Evolutionary conservation across 2,113 vertebrate genomes (phyloP), one percentile per base, ranked within the genome.

Genomic region (Pao palembangensis): DNA sequence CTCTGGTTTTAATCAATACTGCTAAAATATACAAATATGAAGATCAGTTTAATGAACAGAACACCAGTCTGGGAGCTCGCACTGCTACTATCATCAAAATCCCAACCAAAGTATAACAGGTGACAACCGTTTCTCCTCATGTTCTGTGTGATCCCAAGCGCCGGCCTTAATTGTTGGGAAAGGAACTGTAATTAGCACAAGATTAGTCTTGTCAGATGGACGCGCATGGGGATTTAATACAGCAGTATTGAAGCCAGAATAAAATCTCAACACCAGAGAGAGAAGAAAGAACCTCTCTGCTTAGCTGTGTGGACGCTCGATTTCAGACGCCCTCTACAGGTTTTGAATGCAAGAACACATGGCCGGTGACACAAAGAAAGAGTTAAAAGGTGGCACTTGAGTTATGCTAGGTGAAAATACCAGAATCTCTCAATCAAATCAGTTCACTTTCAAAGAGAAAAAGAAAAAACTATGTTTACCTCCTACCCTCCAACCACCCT

Each of bases 171-270:
- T 82, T 81, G 58, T 58, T 67, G 73, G 72, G 79, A 69, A 78
- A 75, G 73, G 75, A 55, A 57, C 62, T 70, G 75, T 79, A 83
- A 87, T 89, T 88, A 87, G 77, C 71, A 66, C 44, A 10, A 83
- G 79, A 88, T 88, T 78, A 84, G 76, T 82, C 75, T 76, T 84
- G 84, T 87, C 86, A 87, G 76, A 81, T 78, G 77, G 73, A 80
- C 71, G 57, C 67, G 75, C 75, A 73, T 46, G 64, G 74, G 64
- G 74, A 78, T 67, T 84, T 68, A 79, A 70, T n/a, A 41, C 69
- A 16, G 58, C 50, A 44, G 75, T 48, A 20, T 59, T 80, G 75
- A 80, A 83, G 61, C 74, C 81, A 69, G 55, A 82, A 68, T 78
- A 76, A 68, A 71, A 58, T 60, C 75, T 52, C 61, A 75, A 56